A percentile compares a stretch with the other conserved stretches of the same genome.
These are phyloP conservation scores for Bufo bufo DNA, from an alignment of 2,113 vertebrate genomes.

Conservation along the genomic window DNA sequence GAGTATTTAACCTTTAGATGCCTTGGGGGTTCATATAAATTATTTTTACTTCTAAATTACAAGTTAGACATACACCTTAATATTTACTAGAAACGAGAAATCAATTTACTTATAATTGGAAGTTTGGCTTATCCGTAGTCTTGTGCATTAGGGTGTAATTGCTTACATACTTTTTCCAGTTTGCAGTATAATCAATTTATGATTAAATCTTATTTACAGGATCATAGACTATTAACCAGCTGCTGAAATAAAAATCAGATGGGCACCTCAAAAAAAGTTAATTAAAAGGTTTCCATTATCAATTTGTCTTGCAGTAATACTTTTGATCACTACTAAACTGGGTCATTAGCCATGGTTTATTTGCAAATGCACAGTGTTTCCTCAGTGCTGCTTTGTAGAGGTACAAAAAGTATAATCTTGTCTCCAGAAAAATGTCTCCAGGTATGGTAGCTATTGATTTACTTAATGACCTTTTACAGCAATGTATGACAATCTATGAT, in stretches of 20 bases:
- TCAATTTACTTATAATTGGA: not conserved
- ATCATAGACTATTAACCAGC: conserved; percentile 15
- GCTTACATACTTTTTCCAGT: conserved; percentile 45
- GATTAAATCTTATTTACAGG: conserved; percentile 38
- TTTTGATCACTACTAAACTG: conserved; percentile 63
- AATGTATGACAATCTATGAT: conserved; percentile 5
- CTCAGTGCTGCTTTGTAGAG: not conserved
- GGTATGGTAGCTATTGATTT: not conserved
- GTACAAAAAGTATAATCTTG: not conserved
- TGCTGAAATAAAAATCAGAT: conserved; percentile 54
- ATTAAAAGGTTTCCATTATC: conserved; percentile 64
- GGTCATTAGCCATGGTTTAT: conserved; percentile 58
- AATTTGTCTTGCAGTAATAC: conserved; percentile 60
- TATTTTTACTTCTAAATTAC: not conserved
- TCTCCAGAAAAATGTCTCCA: not conserved
- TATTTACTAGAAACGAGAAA: not conserved
- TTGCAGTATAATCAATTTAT: conserved; percentile 58
- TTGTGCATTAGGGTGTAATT: conserved; percentile 22
- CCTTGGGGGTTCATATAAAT: not conserved
- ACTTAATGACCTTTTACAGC: not conserved
- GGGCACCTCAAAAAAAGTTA: conserved; percentile 52
- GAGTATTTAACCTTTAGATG: not conserved
- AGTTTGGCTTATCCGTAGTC: conserved; percentile 18
- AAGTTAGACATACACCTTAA: not conserved
- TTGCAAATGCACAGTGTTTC: not conserved